These are phyloP conservation scores for Alcis repandata DNA, from an alignment of 2,888 invertebrate species.

Conservation along the genomic window DNA sequence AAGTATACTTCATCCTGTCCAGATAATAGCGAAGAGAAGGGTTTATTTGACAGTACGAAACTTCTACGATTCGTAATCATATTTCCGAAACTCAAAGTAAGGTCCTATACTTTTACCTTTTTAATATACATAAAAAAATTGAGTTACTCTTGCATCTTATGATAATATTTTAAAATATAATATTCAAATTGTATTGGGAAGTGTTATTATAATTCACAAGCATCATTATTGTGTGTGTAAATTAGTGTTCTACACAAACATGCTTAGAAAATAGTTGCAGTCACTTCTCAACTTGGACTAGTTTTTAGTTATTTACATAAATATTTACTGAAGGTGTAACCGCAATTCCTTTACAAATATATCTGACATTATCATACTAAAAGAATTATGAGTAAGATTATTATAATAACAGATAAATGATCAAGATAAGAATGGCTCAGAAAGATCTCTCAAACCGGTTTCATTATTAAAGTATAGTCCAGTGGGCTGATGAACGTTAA, in stretches of 20 bases:
- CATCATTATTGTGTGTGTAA: too few relatives aligned
- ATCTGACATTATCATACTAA: conserved; percentile 3
- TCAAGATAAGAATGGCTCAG: conserved; percentile 1
- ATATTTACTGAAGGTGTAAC: not conserved
- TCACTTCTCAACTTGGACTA: not conserved
- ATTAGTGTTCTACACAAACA: not conserved
- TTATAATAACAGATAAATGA: not conserved
- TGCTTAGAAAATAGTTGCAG: not conserved
- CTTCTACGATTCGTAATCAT: too few relatives aligned
- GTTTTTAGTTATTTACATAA: conserved; percentile 2
- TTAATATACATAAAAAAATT: too few relatives aligned
- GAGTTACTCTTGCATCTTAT: too few relatives aligned
- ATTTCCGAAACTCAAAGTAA: too few relatives aligned
- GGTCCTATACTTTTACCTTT: too few relatives aligned
- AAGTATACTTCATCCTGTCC: too few relatives aligned
- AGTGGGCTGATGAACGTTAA: not conserved
- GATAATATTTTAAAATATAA: too few relatives aligned
- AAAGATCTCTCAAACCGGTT: conserved; percentile 12
- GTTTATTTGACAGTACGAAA: too few relatives aligned
- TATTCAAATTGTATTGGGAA: too few relatives aligned
- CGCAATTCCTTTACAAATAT: not conserved
- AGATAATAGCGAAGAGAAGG: too few relatives aligned
- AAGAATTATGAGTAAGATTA: not conserved
- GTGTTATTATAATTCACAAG: not conserved
- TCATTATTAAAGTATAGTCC: not conserved